A percentile compares a stretch with the other conserved stretches of the same genome.
Conservation (phyloP, 2,888 invertebrate genomes). For the Cephus nigrinus region DNA sequence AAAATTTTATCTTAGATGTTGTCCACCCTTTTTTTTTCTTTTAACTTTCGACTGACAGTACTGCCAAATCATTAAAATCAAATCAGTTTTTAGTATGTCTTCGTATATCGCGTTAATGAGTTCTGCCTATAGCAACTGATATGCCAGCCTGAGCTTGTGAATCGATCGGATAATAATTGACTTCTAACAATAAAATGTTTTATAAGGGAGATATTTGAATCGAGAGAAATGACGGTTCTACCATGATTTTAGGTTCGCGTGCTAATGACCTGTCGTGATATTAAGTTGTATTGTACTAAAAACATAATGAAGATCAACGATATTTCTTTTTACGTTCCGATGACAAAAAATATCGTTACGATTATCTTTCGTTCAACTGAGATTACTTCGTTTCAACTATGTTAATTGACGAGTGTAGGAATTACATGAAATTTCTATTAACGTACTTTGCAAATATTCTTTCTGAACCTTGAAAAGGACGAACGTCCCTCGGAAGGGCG, state of each 20-base stretch:
- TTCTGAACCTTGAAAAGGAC: no score
- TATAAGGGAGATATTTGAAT: neutral
- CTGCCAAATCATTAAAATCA: neutral
- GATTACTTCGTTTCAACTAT: neutral
- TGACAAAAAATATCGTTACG: neutral
- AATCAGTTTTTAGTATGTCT: neutral
- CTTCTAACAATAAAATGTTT: neutral
- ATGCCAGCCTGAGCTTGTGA: neutral
- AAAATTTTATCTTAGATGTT: no score
- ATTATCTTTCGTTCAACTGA: neutral
- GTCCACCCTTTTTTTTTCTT: neutral
- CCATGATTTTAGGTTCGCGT: neutral
- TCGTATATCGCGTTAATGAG: neutral
- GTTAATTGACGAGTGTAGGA: neutral
- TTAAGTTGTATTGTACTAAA: neutral
- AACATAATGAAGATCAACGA: neutral
- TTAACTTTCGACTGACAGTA: neutral
- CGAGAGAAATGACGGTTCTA: neutral
- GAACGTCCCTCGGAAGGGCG: no score
- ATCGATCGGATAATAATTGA: no score
- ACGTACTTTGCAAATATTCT: no score
- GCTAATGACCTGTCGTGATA: neutral
- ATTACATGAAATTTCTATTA: no score
- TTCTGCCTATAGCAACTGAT: neutral
- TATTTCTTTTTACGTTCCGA: neutral